A percentile compares a stretch with the other conserved stretches of the same genome.
phyloP scores from a whole-genome alignment of 2,797 vertebrate genomes.

The Schizopygopsis malacanthus region DNA sequence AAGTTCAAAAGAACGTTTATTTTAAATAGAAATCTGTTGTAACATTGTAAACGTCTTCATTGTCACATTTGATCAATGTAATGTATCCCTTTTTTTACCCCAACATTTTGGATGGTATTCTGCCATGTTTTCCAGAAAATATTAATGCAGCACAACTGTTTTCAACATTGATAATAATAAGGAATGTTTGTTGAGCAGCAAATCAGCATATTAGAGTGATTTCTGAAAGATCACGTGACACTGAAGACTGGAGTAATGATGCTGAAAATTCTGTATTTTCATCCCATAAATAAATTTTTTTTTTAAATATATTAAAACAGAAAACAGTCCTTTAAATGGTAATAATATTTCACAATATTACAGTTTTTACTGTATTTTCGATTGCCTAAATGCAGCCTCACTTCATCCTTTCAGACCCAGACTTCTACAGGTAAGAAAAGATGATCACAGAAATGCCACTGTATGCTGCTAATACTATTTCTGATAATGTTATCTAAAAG shows the following conservation, averaged over 20 bases:
- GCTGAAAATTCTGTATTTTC: background rate
- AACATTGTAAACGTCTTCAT: background rate
- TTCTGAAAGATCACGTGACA: background rate
- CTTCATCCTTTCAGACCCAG: background rate
- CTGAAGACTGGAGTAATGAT: no score
- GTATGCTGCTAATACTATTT: background rate
- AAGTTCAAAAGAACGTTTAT: background rate
- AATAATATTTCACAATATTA: background rate
- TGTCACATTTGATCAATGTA: background rate
- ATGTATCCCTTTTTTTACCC: background rate
- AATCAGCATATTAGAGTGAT: background rate
- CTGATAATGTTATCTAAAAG: background rate
- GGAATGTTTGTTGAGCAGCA: background rate
- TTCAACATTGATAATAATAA: conserved; percentile 1
- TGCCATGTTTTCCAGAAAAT: background rate
- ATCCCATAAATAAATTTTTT: background rate
- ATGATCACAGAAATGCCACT: background rate
- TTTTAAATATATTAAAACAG: background rate
- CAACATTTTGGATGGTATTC: background rate
- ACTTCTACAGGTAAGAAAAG: background rate
- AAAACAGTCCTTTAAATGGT: background rate
- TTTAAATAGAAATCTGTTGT: background rate
- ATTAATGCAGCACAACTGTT: background rate
- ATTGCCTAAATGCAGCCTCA: background rate
- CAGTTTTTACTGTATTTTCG: background rate